These are phyloP conservation scores for Lycia hirtaria DNA, from an alignment of 2,888 invertebrate species.

Conservation along the genomic window DNA sequence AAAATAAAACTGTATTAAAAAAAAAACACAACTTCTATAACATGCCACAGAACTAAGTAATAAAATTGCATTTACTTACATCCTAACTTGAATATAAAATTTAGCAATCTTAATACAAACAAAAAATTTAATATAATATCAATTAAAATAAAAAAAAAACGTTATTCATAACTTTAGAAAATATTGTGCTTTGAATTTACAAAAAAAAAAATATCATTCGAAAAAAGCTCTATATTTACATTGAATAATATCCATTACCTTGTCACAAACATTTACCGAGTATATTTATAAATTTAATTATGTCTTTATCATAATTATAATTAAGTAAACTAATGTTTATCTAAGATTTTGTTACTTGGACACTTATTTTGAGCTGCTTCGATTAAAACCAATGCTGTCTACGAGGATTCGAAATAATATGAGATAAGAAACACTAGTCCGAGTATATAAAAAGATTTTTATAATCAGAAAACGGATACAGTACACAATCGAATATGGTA, in stretches of 20 bases:
- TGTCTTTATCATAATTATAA: constrained; percentile 68
- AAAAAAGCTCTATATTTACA: constrained; percentile 68
- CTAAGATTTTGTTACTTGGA: constrained; percentile 66
- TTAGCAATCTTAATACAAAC: constrained; percentile 10
- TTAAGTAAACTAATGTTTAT: constrained; percentile 30
- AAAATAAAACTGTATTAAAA: neutral
- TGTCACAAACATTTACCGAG: constrained; percentile 74
- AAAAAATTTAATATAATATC: constrained; percentile 31
- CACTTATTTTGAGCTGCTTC: constrained; percentile 78
- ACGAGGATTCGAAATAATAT: constrained; percentile 17
- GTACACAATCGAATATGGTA: too few relatives aligned
- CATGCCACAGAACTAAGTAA: constrained; percentile 20
- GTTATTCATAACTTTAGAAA: constrained; percentile 3
- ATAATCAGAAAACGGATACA: neutral
- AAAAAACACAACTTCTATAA: neutral
- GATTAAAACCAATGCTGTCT: constrained; percentile 53
- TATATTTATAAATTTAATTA: constrained; percentile 66
- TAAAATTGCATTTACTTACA: constrained; percentile 27
- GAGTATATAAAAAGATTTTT: constrained; percentile 1
- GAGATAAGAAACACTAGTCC: constrained; percentile 14
- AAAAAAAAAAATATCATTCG: constrained; percentile 39
- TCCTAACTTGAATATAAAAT: constrained; percentile 11
- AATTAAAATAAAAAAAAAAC: constrained; percentile 14
- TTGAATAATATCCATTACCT: constrained; percentile 72
- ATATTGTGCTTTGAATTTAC: constrained; percentile 49